Base-by-base conservation (phyloP, 2,888 invertebrate species). In the Microplitis deprimator region DNA sequence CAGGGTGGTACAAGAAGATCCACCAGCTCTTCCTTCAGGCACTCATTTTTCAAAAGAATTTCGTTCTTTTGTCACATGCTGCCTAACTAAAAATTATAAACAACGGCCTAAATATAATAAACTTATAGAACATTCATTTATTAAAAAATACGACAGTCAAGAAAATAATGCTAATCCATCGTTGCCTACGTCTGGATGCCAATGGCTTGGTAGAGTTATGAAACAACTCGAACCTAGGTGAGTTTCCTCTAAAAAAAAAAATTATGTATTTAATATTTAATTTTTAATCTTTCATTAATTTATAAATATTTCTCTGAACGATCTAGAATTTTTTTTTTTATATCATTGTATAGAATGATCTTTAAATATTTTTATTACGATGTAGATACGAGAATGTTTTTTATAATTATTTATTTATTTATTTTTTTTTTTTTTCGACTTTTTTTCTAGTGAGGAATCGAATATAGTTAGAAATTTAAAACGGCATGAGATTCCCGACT, bases 71-170 rank as follows among this genome's bases (percentile, higher is more conserved):
- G 97, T 98, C 81, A 93, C 93, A 88, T 95, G 96, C 90, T 98
- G 98, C 92, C 93, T 98, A 89, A 97, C 95, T 83, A 98, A 98
- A 92, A 96, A 98, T 92, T 97, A 96, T 90, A 94, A 95, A 89
- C 93, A 95, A 86, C 93, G 98, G 85, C 98, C 98, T 80, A 98
- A 98, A 91, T 98, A 98, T 92, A 95, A 93, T 82, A 95, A 96
- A 89, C 93, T 98, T 13, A 92, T 98, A 89, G 95, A 96, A 82
- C 96, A 97, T 88, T 93, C 95, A 20, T 98, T 98, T 90, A 95
- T 98, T 74, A 94, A 94, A 90, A 93, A 93, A 83, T 96, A 96
- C 79, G 95, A 96, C 83, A 72, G 76, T 38, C 80, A 85, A 77
- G 85, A 85, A 65, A 85, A 83, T 7, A 84, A 81, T 60, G 83